These are phyloP conservation scores for Pygmarrhopalites habei DNA, from an alignment of 1,140 invertebrate genomes.

Conservation along the genomic window DNA sequence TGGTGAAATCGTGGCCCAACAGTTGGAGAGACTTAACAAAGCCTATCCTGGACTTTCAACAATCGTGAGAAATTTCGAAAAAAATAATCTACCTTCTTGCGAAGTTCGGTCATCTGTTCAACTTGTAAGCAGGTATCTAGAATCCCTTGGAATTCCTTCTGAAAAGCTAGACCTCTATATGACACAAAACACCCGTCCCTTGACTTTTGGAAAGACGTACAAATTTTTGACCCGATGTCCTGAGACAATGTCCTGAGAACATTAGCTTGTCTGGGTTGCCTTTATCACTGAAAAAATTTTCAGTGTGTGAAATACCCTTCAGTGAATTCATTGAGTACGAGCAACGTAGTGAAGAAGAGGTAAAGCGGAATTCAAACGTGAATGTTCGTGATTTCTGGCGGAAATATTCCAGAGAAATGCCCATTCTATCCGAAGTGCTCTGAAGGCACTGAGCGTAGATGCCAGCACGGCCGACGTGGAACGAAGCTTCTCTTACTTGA, in stretches of 20 bases:
- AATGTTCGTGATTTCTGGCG: neutral
- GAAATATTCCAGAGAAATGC: constrained; percentile 1
- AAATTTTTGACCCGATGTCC: constrained; percentile 7
- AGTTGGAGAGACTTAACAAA: neutral
- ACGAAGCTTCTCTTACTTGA: no score
- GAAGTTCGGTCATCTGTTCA: neutral
- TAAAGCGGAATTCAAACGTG: neutral
- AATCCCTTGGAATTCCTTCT: neutral
- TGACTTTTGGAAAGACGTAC: constrained; percentile 12
- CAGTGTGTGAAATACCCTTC: neutral
- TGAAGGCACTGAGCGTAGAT: neutral
- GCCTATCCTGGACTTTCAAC: neutral
- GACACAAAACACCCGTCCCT: neutral
- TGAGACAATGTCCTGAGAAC: constrained; percentile 2
- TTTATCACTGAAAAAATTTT: neutral
- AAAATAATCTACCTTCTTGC: neutral
- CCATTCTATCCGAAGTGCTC: neutral
- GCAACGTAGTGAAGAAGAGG: neutral
- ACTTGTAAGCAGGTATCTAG: neutral
- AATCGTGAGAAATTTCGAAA: neutral
- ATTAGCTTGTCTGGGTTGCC: neutral
- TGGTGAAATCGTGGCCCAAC: neutral
- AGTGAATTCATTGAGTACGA: constrained; percentile 2
- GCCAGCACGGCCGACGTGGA: neutral
- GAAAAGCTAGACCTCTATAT: neutral